Base-by-base conservation (phyloP, 1,140 invertebrate species). In the Drosophila asahinai region DNA sequence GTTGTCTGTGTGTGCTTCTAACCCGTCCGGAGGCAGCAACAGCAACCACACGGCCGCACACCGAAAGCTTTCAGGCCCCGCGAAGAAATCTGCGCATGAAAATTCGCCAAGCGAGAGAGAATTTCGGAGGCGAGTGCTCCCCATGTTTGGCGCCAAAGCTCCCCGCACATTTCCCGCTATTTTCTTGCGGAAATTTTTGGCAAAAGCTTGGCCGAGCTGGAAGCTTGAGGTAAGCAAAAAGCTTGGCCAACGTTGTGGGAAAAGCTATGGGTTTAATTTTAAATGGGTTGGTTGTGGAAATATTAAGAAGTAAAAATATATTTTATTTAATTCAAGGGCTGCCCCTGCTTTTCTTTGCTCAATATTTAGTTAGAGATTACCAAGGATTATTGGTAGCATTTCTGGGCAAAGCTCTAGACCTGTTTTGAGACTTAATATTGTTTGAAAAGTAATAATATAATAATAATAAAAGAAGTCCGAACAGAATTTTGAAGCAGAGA, bases 81-180 rank as follows among this genome's bases (percentile, higher is more conserved):
- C 42, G 48, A 68, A 77, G 63, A 78, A 78, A 78, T 78, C 75
- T 78, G 75, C 75, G 75, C 75, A 78, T 78, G 75, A 78, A 78
- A 77, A 78, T 63, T 55, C 5, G 57, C 27, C 42, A 54, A 40
- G 52, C 36, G 62, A 55, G 73, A 75, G 72, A 75, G 71, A 15
- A 66, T 38, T 38, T 55, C 3, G 59, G 64, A 7, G 22, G 48
- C 22, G 27, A 36, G 17, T 60, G 52, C 17, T 54, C 11, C 25
- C 45, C 19, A 22, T 22, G 17, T 42, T 42, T 5, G 22, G 14
- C 54, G 60, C 8, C 19, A 59, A 58, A 73, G 71, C 71, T 77
- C 30, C 5, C 11, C n/a, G 51, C 5, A 19, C 17, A 62, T 78
- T 78, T 78, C 75, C 75, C 75, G 49, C 15, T 78, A 58, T 78